Base-by-base conservation (phyloP, 2,888 invertebrate genomes). In the Cybosia mesomella region DNA sequence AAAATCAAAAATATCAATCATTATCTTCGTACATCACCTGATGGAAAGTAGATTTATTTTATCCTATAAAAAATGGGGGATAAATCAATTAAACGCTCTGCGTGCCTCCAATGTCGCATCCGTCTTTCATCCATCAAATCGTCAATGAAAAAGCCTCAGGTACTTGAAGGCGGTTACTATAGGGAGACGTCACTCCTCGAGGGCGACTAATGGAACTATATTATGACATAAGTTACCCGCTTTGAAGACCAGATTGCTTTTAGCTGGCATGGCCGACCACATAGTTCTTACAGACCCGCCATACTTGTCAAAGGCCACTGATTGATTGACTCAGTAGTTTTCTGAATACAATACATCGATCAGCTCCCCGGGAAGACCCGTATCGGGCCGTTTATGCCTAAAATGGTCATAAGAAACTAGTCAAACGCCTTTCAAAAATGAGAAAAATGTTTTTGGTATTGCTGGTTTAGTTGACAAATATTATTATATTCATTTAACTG, bases 181-280 rank as follows among this genome's bases (percentile, higher is more conserved):
- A 49, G n/a, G 49, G 49, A 49, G n/a, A n/a, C n/a, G n/a, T 49
- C n/a, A 49, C 9, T 49, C n/a, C n/a, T 9, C 49, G 0, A 49
- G n/a, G 49, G 49, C n/a, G 43, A 43, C 49, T 49, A 49, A 49
- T 49, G 49, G 49, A 49, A 49, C 49, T 49, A 49, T 49, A 49
- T 49, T 49, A n/a, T 49, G 49, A 49, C 49, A 49, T n/a, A 49
- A 49, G 49, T 49, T 49, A 49, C n/a, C n/a, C 49, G 49, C 49
- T 49, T 49, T 49, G 49, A 49, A 49, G 49, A 49, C 49, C 49
- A 49, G 49, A 49, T 49, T 49, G 49, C 49, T 49, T 49, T 49
- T n/a, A 49, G 49, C 49, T 7, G 49, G 8, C 49, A 49, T 49
- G 9, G 49, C 49, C 49, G 49, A 49, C n/a, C 49, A n/a, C 49